These are phyloP conservation scores for Puffinus mauretanicus DNA, from an alignment of 2,113 vertebrate species.

Conservation along the genomic window DNA sequence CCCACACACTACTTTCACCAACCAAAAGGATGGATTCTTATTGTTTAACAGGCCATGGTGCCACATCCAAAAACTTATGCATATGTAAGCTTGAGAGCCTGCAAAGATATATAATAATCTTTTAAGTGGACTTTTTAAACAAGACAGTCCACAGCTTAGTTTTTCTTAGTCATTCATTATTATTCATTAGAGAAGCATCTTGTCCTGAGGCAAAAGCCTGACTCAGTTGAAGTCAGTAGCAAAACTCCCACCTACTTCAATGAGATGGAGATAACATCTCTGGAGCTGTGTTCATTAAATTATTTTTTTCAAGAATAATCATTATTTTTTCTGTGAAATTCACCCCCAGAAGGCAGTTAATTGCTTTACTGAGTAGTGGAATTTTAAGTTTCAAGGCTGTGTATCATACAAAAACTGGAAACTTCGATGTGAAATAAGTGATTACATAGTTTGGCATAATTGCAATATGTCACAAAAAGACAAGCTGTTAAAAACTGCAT, in stretches of 20 bases:
- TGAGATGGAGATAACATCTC: neutral
- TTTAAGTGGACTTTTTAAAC: neutral
- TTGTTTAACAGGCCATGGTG: neutral
- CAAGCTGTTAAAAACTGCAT: constrained; percentile 68
- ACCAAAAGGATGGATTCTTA: neutral
- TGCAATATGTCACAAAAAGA: constrained; percentile 70
- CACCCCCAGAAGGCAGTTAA: constrained; percentile 49
- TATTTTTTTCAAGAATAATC: neutral
- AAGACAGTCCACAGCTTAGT: neutral
- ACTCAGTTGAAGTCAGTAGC: neutral
- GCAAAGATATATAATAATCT: neutral
- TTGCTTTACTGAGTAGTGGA: constrained; percentile 33
- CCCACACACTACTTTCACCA: neutral
- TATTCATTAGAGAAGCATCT: constrained; percentile 10
- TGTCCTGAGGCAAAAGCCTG: constrained; percentile 25
- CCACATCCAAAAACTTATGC: neutral
- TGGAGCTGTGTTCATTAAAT: neutral
- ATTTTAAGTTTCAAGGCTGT: constrained; percentile 45
- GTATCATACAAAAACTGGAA: constrained; percentile 55
- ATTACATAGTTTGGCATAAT: constrained; percentile 71
- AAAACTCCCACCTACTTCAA: neutral
- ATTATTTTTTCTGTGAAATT: constrained; percentile 3
- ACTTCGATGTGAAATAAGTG: constrained; percentile 61
- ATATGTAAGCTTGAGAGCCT: neutral
- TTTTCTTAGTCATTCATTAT: neutral